phyloP scores from a whole-genome alignment of 2,888 invertebrate species.

The Eledona agricola region DNA sequence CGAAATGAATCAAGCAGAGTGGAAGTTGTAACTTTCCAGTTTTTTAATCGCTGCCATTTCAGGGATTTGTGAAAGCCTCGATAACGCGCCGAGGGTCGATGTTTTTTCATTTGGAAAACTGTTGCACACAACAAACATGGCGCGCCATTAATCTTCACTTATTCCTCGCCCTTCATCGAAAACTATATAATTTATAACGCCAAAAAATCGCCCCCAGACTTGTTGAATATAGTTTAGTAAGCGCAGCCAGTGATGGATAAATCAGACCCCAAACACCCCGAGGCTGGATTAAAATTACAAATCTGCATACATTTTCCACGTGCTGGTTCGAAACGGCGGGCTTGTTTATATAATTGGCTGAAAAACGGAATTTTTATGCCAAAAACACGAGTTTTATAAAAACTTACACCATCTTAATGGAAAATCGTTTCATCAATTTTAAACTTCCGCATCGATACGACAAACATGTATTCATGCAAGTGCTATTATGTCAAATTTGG shows the following conservation, averaged over 20 bases:
- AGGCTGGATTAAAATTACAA: conserved; percentile 22
- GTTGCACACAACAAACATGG: conserved; percentile 13
- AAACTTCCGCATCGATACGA: too few relatives aligned
- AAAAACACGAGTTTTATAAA: too few relatives aligned
- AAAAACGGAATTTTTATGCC: too few relatives aligned
- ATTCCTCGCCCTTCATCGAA: conserved; percentile 6
- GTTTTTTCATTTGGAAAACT: conserved; percentile 18
- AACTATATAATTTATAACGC: conserved; percentile 9
- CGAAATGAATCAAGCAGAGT: conserved; percentile 20
- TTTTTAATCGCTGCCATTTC: conserved; percentile 4
- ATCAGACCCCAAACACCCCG: conserved; percentile 22
- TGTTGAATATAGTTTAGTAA: conserved; percentile 19
- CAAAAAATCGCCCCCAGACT: conserved; percentile 16
- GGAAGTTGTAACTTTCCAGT: background rate
- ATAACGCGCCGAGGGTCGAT: conserved; percentile 13
- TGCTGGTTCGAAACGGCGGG: conserved; percentile 10
- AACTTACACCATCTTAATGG: too few relatives aligned
- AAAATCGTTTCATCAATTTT: too few relatives aligned
- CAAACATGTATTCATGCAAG: too few relatives aligned
- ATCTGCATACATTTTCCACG: conserved; percentile 25
- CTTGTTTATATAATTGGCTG: too few relatives aligned
- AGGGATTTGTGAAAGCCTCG: conserved; percentile 7
- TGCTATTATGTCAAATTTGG: too few relatives aligned
- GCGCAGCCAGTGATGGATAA: conserved; percentile 20
- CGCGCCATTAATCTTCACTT: conserved; percentile 15